Percentiles rank a stretch among this genome's conserved stretches.
Conservation (phyloP, 2,113 vertebrate species). For the Anoura caudifer region DNA sequence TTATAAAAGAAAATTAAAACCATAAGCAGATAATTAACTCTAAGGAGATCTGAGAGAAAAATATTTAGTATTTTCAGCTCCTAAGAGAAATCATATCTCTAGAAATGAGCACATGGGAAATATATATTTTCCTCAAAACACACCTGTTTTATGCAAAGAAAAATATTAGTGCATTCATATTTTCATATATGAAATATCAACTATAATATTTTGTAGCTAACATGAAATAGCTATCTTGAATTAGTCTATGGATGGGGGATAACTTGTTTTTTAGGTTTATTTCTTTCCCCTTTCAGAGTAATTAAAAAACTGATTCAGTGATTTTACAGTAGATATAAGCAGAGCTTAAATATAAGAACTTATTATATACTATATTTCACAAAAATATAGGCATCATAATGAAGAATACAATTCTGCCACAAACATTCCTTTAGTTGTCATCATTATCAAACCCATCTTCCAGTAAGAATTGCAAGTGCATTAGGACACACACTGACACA, state of each 20-base stretch:
- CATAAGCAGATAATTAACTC: constrained; percentile 73
- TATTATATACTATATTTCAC: not conserved
- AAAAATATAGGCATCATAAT: not conserved
- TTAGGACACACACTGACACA: not conserved
- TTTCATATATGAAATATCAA: constrained; percentile 37
- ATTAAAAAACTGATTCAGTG: not conserved
- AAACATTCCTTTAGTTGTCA: not conserved
- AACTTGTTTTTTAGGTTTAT: not conserved
- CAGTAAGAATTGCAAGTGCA: not conserved
- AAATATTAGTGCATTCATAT: not conserved
- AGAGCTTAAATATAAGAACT: not conserved
- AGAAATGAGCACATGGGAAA: constrained; percentile 16
- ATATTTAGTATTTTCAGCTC: constrained; percentile 35
- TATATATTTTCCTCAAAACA: constrained; percentile 31
- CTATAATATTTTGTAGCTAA: not conserved
- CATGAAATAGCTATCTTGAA: not conserved
- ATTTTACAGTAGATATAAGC: not conserved
- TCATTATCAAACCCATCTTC: not conserved
- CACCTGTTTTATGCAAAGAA: constrained; percentile 46
- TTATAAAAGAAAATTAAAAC: constrained; percentile 57
- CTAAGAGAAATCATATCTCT: constrained; percentile 9
- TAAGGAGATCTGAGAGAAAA: constrained; percentile 38
- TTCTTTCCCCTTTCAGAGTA: not conserved
- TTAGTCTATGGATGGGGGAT: not conserved
- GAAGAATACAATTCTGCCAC: not conserved